Evolutionary conservation across 2,888 invertebrate species (phyloP).

Genomic region (Monoplex corrugatus): DNA sequence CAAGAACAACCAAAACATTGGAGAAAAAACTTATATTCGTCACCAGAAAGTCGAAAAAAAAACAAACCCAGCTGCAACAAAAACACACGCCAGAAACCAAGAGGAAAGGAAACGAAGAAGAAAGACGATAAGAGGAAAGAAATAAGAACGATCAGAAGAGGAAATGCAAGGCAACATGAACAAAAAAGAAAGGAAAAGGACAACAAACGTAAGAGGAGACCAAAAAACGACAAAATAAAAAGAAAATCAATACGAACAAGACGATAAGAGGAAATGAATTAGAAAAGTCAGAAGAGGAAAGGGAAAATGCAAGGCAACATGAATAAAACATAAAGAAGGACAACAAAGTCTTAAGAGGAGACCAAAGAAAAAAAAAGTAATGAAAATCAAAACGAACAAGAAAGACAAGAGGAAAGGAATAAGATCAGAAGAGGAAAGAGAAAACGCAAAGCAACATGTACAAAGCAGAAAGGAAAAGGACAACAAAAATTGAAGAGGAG

Average conservation of each 20-base stretch:
- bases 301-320: background rate
- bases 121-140: background rate
- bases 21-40: too few relatives aligned
- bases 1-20: too few relatives aligned
- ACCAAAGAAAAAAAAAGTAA: background rate
- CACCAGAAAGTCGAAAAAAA: too few relatives aligned
- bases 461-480: constrained; percentile 15
- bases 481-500: background rate
- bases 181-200: background rate
- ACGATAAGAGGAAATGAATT: background rate
- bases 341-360: background rate
- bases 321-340: background rate
- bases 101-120: too few relatives aligned
- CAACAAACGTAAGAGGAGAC: background rate
- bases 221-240: background rate
- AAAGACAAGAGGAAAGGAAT: background rate
- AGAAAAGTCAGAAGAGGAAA: background rate
- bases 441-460: background rate
- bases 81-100: too few relatives aligned
- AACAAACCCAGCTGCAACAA: too few relatives aligned
- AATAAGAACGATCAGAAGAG: background rate
- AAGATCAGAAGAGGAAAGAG: background rate
- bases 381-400: background rate
- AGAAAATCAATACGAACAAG: background rate
- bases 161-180: background rate